Evolutionary conservation across 2,113 vertebrate species (phyloP), one percentile per base, ranked within the genome.

Genomic region (Prietella phreatophila): DNA sequence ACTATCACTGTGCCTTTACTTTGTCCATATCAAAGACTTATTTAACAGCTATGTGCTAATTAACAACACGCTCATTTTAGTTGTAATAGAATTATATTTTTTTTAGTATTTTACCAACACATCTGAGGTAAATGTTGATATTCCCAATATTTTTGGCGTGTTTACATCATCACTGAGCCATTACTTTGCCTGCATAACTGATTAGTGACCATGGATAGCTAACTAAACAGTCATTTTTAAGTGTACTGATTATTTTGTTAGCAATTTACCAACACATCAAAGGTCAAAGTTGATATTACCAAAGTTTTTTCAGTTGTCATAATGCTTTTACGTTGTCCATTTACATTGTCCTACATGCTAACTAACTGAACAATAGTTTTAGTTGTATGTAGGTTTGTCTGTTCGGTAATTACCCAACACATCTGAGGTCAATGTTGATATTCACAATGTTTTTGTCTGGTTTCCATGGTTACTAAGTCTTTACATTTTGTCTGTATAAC

Each of bases 111-210:
- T 30, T 33, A 17, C 60, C 60, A 80, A 42, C 17, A 73, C 11
- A 79, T 55, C 47, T n/a, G 2, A 80, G 50, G 78, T 80, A 55
- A 80, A 80, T 55, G n/a, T 80, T 80, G 27, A 30, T 20, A 80
- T 56, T 55, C 50, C 10, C 2, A 27, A 79, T 15, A 1, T 80
- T 33, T 55, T 19, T 8, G 47, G 25, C 39, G 13, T 25, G 9
- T 25, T 75, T 75, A 13, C 9, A 25, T 47, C 3, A 5, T 25
- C 20, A 25, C 30, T 7, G 15, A 36, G 0, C 3, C 6, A 1
- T 71, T 71, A 33, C 17, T 42, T 75, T 22, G 33, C 8, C 19
- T 39, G 71, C 15, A 9, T 47, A 47, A 36, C 73, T 27, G 22
- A 76, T 76, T 13, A 25, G 39, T 47, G 20, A 1, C 9, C 20